phyloP scores from a whole-genome alignment of 1,140 invertebrate species.

The Heliconius hermathena region DNA sequence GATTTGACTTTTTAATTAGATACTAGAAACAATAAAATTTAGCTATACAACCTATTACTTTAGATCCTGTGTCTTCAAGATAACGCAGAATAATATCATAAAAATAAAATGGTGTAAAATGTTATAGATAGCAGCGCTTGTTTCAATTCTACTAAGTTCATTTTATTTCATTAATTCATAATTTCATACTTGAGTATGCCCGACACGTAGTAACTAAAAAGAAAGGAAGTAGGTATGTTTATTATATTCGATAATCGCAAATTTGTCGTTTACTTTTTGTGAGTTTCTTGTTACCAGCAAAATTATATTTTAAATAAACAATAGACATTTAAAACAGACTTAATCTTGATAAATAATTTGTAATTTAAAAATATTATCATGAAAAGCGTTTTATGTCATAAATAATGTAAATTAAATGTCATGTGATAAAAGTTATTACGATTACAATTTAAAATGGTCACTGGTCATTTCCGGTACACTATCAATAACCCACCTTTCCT shows the following conservation, averaged over 20 bases:
- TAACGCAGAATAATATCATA: no score
- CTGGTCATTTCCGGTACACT: slow-evolving; percentile 29
- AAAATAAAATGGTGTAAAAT: no score
- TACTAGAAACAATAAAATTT: no score
- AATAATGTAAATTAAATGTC: slow-evolving; percentile 37
- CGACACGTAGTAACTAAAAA: not conserved
- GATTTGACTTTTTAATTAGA: no score
- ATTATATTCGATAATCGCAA: not conserved
- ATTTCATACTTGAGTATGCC: not conserved
- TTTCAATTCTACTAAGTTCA: not conserved
- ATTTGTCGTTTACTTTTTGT: not conserved
- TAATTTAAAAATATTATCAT: slow-evolving; percentile 24
- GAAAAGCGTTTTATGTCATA: slow-evolving; percentile 30
- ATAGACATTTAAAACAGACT: not conserved
- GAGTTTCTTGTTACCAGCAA: not conserved
- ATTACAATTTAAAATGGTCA: slow-evolving; percentile 37
- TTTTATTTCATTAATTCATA: not conserved
- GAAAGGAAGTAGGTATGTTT: not conserved
- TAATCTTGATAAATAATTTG: slow-evolving; percentile 21
- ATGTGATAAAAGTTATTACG: slow-evolving; percentile 39
- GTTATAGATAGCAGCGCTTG: not conserved
- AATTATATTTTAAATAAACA: not conserved
- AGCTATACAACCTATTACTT: no score
- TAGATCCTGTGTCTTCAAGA: no score
- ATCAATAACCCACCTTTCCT: slow-evolving; percentile 28